These are phyloP conservation scores for Delia radicum DNA, from an alignment of 1,140 invertebrate genomes.

Conservation along the genomic window DNA sequence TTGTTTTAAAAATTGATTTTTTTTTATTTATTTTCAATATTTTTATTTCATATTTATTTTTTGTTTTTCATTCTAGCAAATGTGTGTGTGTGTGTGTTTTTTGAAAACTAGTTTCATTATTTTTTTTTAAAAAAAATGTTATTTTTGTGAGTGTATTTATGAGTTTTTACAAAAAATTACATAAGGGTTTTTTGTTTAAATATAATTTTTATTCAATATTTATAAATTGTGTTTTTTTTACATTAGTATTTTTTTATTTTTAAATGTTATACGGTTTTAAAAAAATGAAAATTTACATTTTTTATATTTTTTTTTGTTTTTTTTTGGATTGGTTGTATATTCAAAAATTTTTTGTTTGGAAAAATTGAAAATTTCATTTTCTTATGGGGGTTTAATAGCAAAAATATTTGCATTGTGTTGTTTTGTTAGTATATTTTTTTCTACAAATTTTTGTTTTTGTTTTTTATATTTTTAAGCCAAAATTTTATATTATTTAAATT, in stretches of 20 bases:
- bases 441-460: background rate
- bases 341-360: background rate
- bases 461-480: background rate
- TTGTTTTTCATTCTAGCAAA: background rate
- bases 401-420: background rate
- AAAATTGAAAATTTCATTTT: background rate
- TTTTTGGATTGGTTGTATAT: background rate
- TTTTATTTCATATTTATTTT: background rate
- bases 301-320: slow-evolving; percentile 21
- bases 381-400: background rate
- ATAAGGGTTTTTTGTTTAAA: slow-evolving; percentile 14
- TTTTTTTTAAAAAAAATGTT: slow-evolving; percentile 20
- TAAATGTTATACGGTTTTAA: slow-evolving; percentile 13
- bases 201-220: slow-evolving; percentile 7
- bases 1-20: slow-evolving; percentile 5
- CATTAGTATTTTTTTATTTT: no score
- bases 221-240: slow-evolving; percentile 28
- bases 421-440: background rate
- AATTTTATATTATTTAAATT: background rate
- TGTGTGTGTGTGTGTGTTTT: slow-evolving; percentile 10
- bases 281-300: slow-evolving; percentile 23
- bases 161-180: slow-evolving; percentile 28
- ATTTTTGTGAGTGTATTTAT: background rate
- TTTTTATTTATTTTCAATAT: background rate
- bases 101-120: background rate